Evolutionary conservation across 1,140 invertebrate genomes (phyloP).

Genomic region (Listronotus bonariensis): DNA sequence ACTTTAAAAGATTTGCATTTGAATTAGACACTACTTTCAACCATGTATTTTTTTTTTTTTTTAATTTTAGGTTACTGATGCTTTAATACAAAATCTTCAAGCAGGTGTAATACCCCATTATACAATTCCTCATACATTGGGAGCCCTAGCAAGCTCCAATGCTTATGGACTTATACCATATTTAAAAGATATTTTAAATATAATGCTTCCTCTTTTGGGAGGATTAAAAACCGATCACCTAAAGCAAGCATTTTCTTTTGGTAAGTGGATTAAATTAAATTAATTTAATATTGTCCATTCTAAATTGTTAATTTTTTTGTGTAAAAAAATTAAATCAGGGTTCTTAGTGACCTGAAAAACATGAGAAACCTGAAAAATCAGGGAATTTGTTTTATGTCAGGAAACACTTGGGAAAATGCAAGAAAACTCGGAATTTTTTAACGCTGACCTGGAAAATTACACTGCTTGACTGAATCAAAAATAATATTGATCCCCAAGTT

Average conservation of each 20-base stretch:
- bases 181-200: slow-evolving; percentile 77
- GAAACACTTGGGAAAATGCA: no score
- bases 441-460: no score
- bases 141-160: slow-evolving; percentile 77
- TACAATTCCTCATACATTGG: slow-evolving; percentile 79
- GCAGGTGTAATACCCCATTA: slow-evolving; percentile 77
- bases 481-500: no score
- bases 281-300: no score
- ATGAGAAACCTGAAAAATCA: no score
- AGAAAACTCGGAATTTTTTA: no score
- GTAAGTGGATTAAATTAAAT: slow-evolving; percentile 56
- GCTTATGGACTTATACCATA: slow-evolving; percentile 79
- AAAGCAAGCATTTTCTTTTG: slow-evolving; percentile 80
- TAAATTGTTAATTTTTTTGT: no score
- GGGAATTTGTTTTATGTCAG: no score
- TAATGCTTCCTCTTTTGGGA: slow-evolving; percentile 77
- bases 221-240: slow-evolving; percentile 76
- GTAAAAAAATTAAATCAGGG: no score
- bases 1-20: no score
- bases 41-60: slow-evolving; percentile 2
- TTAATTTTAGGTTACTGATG: slow-evolving; percentile 68
- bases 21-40: neutral
- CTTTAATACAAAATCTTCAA: slow-evolving; percentile 69
- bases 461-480: no score
- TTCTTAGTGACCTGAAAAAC: no score